A percentile compares a stretch with the other conserved stretches of the same genome.
Evolutionary conservation across 2,113 vertebrate genomes (phyloP).

Genomic region (Coreoperca whiteheadi): DNA sequence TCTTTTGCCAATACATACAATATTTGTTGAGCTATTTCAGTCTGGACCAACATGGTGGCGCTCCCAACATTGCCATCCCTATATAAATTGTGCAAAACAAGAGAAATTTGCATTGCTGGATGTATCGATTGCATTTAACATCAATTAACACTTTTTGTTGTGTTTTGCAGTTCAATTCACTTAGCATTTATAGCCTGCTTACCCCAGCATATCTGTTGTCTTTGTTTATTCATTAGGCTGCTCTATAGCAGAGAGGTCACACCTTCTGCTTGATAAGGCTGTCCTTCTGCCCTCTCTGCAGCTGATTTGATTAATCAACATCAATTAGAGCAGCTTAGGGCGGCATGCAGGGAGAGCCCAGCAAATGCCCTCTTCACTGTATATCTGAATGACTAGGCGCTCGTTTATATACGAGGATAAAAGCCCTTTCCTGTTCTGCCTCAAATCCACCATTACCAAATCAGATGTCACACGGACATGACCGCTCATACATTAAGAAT

Average conservation of each 20-base stretch:
- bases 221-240: slow-evolving; percentile 64
- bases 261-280: slow-evolving; percentile 62
- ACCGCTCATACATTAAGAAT: slow-evolving; percentile 30
- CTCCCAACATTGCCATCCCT: not conserved
- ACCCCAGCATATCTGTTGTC: slow-evolving; percentile 40
- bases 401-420: slow-evolving; percentile 32
- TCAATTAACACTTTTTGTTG: slow-evolving; percentile 56
- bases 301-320: slow-evolving; percentile 77
- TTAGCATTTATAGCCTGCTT: slow-evolving; percentile 46
- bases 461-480: slow-evolving; percentile 9
- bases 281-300: slow-evolving; percentile 52
- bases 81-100: not conserved
- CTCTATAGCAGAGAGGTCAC: slow-evolving; percentile 51
- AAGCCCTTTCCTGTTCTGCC: slow-evolving; percentile 26
- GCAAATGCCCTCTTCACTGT: slow-evolving; percentile 42
- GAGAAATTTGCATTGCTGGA: slow-evolving; percentile 13
- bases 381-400: slow-evolving; percentile 25
- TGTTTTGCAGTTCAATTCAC: slow-evolving; percentile 34
- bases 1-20: not conserved
- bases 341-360: slow-evolving; percentile 28
- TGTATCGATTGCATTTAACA: slow-evolving; percentile 58
- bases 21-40: not conserved
- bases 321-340: slow-evolving; percentile 71
- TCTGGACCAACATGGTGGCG: not conserved
- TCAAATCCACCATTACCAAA: slow-evolving; percentile 35